Conservation (phyloP, 2,113 vertebrate genomes). For the Dolichallabes microphthalmus region DNA sequence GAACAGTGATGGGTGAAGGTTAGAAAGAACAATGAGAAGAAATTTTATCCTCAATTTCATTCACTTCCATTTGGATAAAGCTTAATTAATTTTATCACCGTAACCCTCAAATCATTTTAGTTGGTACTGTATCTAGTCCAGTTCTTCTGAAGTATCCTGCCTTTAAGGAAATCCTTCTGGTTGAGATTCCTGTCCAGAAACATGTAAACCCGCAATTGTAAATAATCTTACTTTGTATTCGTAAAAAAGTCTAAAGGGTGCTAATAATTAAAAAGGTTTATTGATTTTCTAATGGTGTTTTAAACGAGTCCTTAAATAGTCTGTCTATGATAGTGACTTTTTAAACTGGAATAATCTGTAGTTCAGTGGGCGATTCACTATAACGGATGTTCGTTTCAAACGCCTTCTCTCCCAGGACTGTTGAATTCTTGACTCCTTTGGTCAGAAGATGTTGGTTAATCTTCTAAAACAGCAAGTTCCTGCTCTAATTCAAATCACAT, state of each 20-base stretch:
- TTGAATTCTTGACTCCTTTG: not conserved
- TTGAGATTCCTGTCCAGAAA: not conserved
- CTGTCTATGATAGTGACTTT: not conserved
- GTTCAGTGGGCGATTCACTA: not conserved
- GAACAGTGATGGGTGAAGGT: constrained; percentile 59
- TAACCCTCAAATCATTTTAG: not conserved
- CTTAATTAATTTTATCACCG: not conserved
- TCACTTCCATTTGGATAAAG: not conserved
- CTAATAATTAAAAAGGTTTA: not conserved
- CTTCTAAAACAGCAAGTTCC: not conserved
- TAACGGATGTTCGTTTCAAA: not conserved
- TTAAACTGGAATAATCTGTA: not conserved
- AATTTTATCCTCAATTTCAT: constrained; percentile 58
- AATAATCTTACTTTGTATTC: not conserved
- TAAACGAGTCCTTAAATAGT: not conserved
- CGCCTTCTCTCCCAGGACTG: not conserved
- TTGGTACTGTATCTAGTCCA: not conserved
- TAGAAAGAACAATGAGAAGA: constrained; percentile 47
- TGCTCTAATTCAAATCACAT: not conserved
- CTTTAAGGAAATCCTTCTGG: not conserved
- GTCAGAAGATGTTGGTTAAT: not conserved
- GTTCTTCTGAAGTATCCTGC: not conserved
- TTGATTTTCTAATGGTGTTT: not conserved
- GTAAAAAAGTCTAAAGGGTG: not conserved
- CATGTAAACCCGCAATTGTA: not conserved